Conservation (phyloP, 2,113 vertebrate genomes). For the Arenaria interpres region DNA sequence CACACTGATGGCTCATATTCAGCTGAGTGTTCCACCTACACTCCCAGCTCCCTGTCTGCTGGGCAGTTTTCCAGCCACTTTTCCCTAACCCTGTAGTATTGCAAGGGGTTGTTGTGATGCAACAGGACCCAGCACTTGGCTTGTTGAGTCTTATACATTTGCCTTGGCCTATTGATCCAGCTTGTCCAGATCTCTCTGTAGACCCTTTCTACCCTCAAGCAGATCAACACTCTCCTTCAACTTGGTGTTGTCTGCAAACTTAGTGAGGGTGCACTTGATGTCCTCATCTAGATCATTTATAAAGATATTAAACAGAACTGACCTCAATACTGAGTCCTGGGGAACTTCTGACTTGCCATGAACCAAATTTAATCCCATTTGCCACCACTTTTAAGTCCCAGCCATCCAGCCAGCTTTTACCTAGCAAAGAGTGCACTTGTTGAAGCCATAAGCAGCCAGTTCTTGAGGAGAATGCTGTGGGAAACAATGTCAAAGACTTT, state of each 20-base stretch:
- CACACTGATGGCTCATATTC: background rate
- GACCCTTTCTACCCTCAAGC: background rate
- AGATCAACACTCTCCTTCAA: background rate
- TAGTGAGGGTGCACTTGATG: background rate
- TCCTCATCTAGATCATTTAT: background rate
- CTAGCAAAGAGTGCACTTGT: background rate
- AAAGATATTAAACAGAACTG: background rate
- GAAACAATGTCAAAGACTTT: too few species aligned
- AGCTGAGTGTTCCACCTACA: background rate
- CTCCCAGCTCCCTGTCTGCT: background rate
- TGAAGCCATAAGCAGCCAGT: background rate
- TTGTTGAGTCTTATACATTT: background rate
- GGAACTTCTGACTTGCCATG: too few species aligned
- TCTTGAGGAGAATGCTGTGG: background rate
- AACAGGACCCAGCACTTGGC: background rate
- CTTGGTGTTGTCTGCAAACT: background rate
- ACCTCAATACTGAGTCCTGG: background rate
- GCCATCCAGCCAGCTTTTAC: background rate
- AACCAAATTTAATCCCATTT: background rate
- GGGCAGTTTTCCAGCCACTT: background rate
- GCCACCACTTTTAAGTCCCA: background rate
- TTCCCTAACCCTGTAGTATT: background rate
- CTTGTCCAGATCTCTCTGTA: background rate
- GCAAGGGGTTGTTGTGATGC: background rate
- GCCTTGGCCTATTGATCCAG: background rate